phyloP scores from a whole-genome alignment of 2,888 invertebrate genomes.

The Agrotis clavis region DNA sequence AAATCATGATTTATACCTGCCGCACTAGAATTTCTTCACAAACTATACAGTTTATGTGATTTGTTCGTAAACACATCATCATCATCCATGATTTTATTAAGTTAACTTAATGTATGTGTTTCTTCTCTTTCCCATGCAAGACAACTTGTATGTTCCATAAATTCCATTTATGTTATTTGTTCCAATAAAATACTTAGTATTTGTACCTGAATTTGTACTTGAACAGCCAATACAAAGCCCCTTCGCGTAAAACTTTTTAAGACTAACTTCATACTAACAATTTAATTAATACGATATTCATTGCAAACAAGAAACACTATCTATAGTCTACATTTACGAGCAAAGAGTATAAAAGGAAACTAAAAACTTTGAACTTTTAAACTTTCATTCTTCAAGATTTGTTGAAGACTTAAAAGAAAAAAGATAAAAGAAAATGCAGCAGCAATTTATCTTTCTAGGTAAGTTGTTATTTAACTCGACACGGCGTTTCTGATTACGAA shows the following conservation, averaged over 20 bases:
- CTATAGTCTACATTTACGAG: neutral
- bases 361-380: constrained; percentile 21
- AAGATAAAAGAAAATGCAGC: constrained; percentile 19
- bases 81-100: too few species aligned
- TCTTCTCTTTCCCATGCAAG: too few species aligned
- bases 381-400: constrained; percentile 14
- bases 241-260: neutral
- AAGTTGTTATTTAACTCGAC: constrained; percentile 31
- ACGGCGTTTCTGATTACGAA: constrained; percentile 22
- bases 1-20: constrained; percentile 1
- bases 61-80: too few species aligned
- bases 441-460: constrained; percentile 37
- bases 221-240: neutral
- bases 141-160: too few species aligned
- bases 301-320: neutral
- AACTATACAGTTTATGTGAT: too few species aligned
- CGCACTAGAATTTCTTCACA: too few species aligned
- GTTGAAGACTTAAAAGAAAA: constrained; percentile 15
- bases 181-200: too few species aligned
- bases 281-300: neutral
- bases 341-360: neutral
- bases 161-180: too few species aligned
- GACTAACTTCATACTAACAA: neutral
- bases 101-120: too few species aligned
- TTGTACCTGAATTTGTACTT: too few species aligned